Evolutionary conservation across 2,113 vertebrate genomes (phyloP).

Genomic region (Anarhynchus alexandrinus): DNA sequence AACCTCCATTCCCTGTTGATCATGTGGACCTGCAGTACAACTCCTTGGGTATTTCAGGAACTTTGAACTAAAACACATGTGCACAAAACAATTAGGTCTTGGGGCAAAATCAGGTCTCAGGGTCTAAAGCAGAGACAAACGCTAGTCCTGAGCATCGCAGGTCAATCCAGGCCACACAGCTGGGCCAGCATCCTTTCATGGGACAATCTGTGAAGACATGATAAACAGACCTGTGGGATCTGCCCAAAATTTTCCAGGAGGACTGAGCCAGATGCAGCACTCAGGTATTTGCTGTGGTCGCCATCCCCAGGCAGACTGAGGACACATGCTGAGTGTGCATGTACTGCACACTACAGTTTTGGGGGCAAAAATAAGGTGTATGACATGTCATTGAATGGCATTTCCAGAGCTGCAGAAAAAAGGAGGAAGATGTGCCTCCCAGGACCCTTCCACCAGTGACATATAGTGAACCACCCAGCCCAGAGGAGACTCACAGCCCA

Average conservation of each 20-base stretch:
- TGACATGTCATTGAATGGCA: background rate
- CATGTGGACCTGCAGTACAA: background rate
- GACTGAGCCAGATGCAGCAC: background rate
- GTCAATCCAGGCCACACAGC: rapidly evolving
- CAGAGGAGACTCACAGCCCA: background rate
- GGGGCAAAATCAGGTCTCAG: background rate
- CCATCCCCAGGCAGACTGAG: background rate
- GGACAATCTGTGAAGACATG: background rate
- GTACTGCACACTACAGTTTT: background rate
- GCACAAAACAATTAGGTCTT: background rate
- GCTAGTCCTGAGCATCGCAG: rapidly evolving
- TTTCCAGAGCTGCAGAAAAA: background rate
- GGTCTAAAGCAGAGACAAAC: background rate
- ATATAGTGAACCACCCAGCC: background rate
- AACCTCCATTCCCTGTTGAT: background rate
- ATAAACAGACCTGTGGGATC: background rate
- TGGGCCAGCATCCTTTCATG: background rate
- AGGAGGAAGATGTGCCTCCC: background rate
- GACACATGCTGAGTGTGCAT: rapidly evolving
- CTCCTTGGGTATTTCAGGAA: background rate
- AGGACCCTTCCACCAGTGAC: background rate
- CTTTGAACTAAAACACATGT: background rate
- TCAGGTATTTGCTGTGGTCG: background rate
- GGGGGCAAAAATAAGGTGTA: background rate
- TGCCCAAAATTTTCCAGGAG: background rate